Base-by-base conservation (phyloP, 2,797 vertebrate genomes). In the Lepidocolaptes lacrymiger region DNA sequence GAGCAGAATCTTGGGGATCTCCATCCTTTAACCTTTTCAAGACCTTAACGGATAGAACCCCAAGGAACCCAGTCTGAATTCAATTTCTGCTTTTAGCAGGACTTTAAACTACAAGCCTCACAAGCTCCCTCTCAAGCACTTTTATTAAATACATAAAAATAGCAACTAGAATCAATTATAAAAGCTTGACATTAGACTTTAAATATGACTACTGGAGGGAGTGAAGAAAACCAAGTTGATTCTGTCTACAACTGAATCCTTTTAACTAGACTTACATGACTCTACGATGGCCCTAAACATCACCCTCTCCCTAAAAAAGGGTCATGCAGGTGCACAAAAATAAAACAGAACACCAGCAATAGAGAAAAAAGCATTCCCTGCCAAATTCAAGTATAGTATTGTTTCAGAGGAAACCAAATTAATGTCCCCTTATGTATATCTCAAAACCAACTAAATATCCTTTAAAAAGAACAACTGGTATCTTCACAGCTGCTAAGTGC, bases 291-390 rank as follows among this genome's bases (percentile, higher is more conserved):
- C 19, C 24, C 48, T 10, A 77, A 85, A 74, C 3, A 72, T 8
- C 15, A 59, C 0, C 1, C 6, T 4, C 5, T n/a, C 46, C 36
- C 0, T 0, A 56, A 18, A 46, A 56, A 68, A 6, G 1, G 2
- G 2, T 2, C 1, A 1, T 4, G 2, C 12, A 23, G 4, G 9
- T 2, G 1, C 32, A 64, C 28, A 41, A 69, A 88, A 74, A 61
- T 30, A 11, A 58, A 77, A 26, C 0, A 24, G 16, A 76, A 69
- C 23, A 73, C 2, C 3, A 41, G n/a, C 17, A 79, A 66, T 0
- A 59, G 1, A 14, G 14, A 69, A 61, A 87, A 63, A 3, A 52
- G 22, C 24, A 80, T 17, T 59, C 30, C 21, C 28, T 55, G 9
- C 20, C 59, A 54, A 80, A 75, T 54, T 78, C 24, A 59, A 52